phyloP scores from a whole-genome alignment of 2,888 invertebrate species.

The Philhelius pedissequus region DNA sequence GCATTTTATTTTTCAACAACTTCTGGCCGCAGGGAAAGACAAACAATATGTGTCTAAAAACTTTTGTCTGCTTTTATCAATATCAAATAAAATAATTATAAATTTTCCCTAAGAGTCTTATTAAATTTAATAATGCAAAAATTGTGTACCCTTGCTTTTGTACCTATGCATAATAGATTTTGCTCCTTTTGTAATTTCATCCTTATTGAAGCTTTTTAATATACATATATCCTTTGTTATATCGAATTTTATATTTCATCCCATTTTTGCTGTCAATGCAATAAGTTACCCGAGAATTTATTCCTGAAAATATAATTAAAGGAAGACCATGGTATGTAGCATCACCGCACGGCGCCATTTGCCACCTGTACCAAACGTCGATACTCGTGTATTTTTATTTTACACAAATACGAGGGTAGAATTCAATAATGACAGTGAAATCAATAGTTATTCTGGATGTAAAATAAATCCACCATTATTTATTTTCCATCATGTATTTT shows the following conservation, averaged over 20 bases:
- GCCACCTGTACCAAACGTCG: background rate
- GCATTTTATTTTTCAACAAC: no score
- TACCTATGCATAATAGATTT: no score
- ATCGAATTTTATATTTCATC: background rate
- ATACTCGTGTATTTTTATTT: background rate
- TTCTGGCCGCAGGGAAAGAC: no score
- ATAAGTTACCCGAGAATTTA: background rate
- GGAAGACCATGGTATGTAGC: background rate
- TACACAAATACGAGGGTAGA: background rate
- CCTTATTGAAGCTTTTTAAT: no score
- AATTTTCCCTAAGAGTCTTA: no score
- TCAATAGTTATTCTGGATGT: background rate
- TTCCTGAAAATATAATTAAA: background rate
- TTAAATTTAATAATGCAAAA: no score
- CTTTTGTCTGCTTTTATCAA: no score
- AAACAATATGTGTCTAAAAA: no score
- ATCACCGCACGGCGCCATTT: background rate
- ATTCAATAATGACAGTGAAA: background rate
- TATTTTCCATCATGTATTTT: background rate
- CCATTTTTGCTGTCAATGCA: background rate
- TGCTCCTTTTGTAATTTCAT: no score
- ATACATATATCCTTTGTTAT: background rate
- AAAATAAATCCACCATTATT: conserved; percentile 3
- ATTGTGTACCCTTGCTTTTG: no score
- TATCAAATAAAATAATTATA: no score